Evolutionary conservation across 1,140 invertebrate species (phyloP).

Genomic region (Contarinia nasturtii): DNA sequence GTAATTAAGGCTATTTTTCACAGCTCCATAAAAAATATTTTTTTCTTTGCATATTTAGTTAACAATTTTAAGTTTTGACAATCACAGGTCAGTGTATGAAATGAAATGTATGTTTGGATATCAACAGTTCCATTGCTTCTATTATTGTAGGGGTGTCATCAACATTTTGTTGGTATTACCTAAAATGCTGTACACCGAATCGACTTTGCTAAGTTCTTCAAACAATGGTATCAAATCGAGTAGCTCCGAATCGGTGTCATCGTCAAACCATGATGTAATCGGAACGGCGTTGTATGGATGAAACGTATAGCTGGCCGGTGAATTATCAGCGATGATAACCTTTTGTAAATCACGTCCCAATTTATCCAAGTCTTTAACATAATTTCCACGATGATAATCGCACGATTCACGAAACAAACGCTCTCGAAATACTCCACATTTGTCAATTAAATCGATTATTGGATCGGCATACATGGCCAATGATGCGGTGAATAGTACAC

Average conservation of each 20-base stretch:
- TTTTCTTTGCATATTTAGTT: no score
- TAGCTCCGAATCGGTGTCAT: conserved; percentile 87
- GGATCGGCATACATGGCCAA: conserved; percentile 99
- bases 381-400: conserved; percentile 98
- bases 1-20: no score
- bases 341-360: conserved; percentile 88
- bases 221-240: conserved; percentile 90
- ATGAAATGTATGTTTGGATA: no score
- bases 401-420: conserved; percentile 98
- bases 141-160: no score
- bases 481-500: conserved; percentile 97
- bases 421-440: conserved; percentile 81
- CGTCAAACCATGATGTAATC: conserved; percentile 94
- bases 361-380: conserved; percentile 98
- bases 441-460: conserved; percentile 92
- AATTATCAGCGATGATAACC: conserved; percentile 98
- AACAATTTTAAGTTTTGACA: no score
- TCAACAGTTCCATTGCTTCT: no score
- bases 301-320: conserved; percentile 98
- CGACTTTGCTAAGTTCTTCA: conserved; percentile 83
- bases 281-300: conserved; percentile 99
- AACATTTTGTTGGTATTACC: conserved; percentile 60
- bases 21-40: no score
- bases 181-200: conserved; percentile 82
- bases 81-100: no score